phyloP scores from a whole-genome alignment of 2,797 vertebrate species.

The Coccyzus lansbergi region DNA sequence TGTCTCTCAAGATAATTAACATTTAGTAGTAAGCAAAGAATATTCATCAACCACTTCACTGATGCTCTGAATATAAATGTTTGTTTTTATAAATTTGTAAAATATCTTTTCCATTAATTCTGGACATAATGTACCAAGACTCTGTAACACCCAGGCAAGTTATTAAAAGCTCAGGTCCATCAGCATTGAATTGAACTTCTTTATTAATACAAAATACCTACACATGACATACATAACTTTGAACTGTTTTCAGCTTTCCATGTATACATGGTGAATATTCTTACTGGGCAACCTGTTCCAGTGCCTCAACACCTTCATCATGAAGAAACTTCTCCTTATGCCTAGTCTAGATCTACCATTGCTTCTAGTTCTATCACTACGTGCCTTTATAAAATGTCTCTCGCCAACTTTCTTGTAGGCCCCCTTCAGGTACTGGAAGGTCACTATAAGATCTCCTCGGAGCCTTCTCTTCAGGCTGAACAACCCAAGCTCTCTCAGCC shows the following conservation, averaged over 20 bases:
- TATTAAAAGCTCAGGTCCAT: not conserved
- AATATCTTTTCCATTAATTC: not conserved
- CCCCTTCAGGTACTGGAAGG: too few relatives aligned
- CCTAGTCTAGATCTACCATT: too few relatives aligned
- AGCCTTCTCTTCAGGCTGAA: too few relatives aligned
- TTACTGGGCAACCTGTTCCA: not conserved
- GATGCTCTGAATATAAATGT: not conserved
- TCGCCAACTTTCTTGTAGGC: too few relatives aligned
- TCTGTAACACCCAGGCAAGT: not conserved
- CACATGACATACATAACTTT: fast-evolving
- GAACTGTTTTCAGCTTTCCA: not conserved
- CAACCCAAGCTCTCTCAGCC: too few relatives aligned
- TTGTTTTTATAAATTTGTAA: not conserved
- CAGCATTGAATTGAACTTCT: not conserved
- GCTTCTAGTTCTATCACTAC: too few relatives aligned
- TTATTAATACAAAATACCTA: not conserved
- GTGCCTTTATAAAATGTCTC: too few relatives aligned
- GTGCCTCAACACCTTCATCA: too few relatives aligned
- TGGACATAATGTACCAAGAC: not conserved
- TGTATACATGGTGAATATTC: not conserved
- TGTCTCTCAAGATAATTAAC: not conserved
- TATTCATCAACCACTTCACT: not conserved
- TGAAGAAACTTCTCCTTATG: too few relatives aligned
- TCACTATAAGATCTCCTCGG: too few relatives aligned
- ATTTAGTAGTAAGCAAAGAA: not conserved